Percentiles rank a stretch among this genome's conserved stretches.
phyloP scores from a whole-genome alignment of 2,888 invertebrate species.

The Dorcus parallelipipedus region DNA sequence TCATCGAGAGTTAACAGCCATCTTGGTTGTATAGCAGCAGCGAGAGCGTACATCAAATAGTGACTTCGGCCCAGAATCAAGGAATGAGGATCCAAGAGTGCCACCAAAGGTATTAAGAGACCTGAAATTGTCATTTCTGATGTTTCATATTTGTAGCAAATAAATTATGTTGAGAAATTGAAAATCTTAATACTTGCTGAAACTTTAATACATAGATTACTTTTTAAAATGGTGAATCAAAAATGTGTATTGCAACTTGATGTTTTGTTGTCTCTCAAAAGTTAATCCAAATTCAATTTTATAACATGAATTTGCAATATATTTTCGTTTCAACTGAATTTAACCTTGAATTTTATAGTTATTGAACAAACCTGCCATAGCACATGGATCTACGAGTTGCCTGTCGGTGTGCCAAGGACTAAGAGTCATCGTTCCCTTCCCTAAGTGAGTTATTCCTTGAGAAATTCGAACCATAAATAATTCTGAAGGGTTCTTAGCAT shows the following conservation, averaged over 20 bases:
- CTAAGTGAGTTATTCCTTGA: slow-evolving; percentile 94
- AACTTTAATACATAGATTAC: too few species aligned
- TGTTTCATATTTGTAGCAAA: not conserved
- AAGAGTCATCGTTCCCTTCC: slow-evolving; percentile 95
- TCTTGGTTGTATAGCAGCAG: slow-evolving; percentile 96
- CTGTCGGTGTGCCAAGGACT: slow-evolving; percentile 95
- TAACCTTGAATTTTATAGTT: too few species aligned
- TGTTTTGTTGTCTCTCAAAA: too few species aligned
- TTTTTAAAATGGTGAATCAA: too few species aligned
- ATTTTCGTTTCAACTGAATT: too few species aligned
- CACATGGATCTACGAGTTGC: slow-evolving; percentile 88
- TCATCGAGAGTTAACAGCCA: slow-evolving; percentile 97
- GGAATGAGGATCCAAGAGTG: slow-evolving; percentile 39
- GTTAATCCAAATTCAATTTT: too few species aligned
- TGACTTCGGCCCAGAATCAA: slow-evolving; percentile 85
- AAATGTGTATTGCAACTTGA: too few species aligned
- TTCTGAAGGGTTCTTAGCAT: slow-evolving; percentile 93
- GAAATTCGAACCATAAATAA: slow-evolving; percentile 96
- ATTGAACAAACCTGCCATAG: slow-evolving; percentile 73
- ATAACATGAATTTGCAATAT: too few species aligned
- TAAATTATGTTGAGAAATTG: not conserved
- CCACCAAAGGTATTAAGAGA: slow-evolving; percentile 38
- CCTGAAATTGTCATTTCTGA: slow-evolving; percentile 27
- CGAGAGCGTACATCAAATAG: slow-evolving; percentile 89
- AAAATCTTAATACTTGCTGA: not conserved